Percentiles rank a stretch among this genome's conserved stretches.
These are phyloP conservation scores for Zaprionus nigranus DNA, from an alignment of 1,140 invertebrate species.

Conservation along the genomic window DNA sequence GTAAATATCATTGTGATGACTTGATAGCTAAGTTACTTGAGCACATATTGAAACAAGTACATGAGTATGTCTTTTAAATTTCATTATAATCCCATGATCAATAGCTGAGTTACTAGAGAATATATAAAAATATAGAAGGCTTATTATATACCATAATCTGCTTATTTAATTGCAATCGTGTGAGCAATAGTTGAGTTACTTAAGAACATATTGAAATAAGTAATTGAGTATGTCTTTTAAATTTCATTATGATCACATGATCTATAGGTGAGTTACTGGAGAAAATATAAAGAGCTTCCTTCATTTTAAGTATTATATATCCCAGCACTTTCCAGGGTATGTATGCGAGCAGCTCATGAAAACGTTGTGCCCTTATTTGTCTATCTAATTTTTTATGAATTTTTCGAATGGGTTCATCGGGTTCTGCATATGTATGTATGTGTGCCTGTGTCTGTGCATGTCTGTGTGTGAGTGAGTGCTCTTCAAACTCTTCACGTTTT, in stretches of 20 bases:
- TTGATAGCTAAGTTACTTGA: too few relatives aligned
- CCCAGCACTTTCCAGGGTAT: neutral
- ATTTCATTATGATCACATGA: neutral
- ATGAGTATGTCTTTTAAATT: too few relatives aligned
- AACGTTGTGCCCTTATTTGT: conserved; percentile 2
- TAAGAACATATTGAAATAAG: neutral
- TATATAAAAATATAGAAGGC: neutral
- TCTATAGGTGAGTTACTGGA: neutral
- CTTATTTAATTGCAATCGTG: neutral
- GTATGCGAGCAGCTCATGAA: too few relatives aligned
- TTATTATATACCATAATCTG: too few relatives aligned
- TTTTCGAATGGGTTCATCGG: conserved; percentile 17
- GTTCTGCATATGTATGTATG: conserved; percentile 28
- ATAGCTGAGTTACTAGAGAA: neutral
- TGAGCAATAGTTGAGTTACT: neutral
- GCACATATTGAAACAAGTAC: too few relatives aligned
- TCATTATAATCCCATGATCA: too few relatives aligned
- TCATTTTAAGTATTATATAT: neutral
- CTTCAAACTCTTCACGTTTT: conserved; percentile 57
- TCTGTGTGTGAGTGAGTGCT: neutral
- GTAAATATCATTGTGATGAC: too few relatives aligned
- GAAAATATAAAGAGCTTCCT: neutral
- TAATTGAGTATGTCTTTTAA: too few relatives aligned
- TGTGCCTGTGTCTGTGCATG: too few relatives aligned
- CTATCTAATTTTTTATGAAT: neutral